Evolutionary conservation across 2,888 invertebrate genomes (phyloP).

Genomic region (Phorcus lineatus): DNA sequence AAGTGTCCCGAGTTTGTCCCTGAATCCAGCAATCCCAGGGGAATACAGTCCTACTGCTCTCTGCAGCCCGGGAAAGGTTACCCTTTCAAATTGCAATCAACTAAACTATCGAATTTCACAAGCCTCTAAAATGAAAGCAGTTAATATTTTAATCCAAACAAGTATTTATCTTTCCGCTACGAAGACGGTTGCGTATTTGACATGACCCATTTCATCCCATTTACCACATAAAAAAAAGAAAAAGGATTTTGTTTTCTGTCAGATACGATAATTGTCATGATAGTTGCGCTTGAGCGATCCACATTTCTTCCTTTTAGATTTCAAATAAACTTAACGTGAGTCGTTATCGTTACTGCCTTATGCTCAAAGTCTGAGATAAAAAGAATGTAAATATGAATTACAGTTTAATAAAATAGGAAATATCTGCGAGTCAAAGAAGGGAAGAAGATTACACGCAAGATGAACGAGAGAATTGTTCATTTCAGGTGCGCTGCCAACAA

Average conservation of each 20-base stretch:
- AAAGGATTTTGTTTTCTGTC: not conserved
- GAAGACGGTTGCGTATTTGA: not conserved
- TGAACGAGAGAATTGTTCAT: too few relatives aligned
- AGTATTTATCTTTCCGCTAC: constrained; percentile 4
- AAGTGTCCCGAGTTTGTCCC: not conserved
- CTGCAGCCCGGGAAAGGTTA: not conserved
- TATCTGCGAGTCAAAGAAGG: too few relatives aligned
- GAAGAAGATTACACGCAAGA: too few relatives aligned
- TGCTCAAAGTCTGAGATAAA: too few relatives aligned
- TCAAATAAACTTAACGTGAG: too few relatives aligned
- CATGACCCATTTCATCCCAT: not conserved
- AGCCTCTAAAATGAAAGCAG: constrained; percentile 9
- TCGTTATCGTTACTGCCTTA: too few relatives aligned
- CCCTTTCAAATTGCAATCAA: not conserved
- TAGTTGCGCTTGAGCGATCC: too few relatives aligned
- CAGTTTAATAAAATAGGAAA: too few relatives aligned
- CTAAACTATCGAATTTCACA: not conserved
- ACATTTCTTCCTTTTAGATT: too few relatives aligned
- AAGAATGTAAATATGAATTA: too few relatives aligned
- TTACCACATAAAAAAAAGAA: not conserved
- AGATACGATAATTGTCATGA: too few relatives aligned
- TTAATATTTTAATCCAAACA: constrained; percentile 7
- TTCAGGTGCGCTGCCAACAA: too few relatives aligned
- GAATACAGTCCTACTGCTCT: not conserved
- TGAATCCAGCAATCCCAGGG: not conserved